These are phyloP conservation scores for Zoanthus sociatus DNA, from an alignment of 92 coral and sea anemone genomes.

Conservation along the genomic window DNA sequence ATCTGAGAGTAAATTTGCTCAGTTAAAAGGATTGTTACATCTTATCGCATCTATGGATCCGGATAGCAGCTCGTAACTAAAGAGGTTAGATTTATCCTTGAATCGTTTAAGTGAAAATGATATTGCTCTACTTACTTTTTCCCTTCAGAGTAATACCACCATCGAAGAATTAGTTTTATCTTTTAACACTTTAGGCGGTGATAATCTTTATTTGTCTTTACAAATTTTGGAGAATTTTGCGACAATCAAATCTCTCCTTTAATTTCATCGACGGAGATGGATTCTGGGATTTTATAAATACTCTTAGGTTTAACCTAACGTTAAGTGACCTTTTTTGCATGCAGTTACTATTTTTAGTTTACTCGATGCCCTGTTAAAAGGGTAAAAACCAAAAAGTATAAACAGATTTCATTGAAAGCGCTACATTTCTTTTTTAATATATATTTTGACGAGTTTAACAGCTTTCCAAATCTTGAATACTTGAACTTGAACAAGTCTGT, in stretches of 20 bases:
- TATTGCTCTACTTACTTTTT: too few species aligned
- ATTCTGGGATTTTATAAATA: neutral
- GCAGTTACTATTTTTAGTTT: neutral
- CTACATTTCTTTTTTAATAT: neutral
- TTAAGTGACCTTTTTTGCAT: neutral
- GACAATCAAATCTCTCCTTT: neutral
- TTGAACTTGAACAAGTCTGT: neutral
- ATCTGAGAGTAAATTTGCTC: conserved; percentile 1
- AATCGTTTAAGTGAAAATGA: too few species aligned
- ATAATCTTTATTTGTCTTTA: neutral
- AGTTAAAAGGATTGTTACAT: conserved; percentile 13
- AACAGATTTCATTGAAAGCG: neutral
- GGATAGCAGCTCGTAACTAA: neutral
- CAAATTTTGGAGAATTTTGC: neutral
- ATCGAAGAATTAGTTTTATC: conserved; percentile 27
- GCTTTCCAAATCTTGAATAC: neutral
- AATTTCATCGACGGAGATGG: neutral
- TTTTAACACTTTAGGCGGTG: neutral
- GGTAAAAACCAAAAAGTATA: neutral
- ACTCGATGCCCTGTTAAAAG: neutral
- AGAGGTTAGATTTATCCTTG: too few species aligned
- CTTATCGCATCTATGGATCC: neutral
- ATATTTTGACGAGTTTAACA: neutral
- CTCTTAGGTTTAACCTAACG: neutral
- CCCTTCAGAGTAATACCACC: neutral